Conservation (phyloP, 2,888 invertebrate genomes). For the Plebejus argus region DNA sequence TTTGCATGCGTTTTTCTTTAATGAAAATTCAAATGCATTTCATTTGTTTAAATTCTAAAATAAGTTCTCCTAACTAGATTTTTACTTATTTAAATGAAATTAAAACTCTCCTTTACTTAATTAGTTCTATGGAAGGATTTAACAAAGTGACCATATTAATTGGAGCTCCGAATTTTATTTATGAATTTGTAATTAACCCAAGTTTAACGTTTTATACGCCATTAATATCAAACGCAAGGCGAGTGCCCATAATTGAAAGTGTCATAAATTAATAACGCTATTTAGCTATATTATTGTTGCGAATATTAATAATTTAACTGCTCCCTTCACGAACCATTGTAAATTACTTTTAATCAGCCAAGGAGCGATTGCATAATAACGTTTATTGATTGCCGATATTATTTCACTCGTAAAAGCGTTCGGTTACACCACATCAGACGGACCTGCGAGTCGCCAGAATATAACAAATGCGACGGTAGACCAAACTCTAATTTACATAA, state of each 20-base stretch:
- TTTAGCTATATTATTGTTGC: background rate
- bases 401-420: background rate
- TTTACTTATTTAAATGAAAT: constrained; percentile 37
- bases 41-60: constrained; percentile 30
- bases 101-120: constrained; percentile 32
- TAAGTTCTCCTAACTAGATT: constrained; percentile 11
- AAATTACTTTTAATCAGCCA: background rate
- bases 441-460: background rate
- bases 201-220: background rate
- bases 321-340: background rate
- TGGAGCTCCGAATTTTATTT: background rate
- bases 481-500: constrained; percentile 37
- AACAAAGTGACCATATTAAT: constrained; percentile 1
- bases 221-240: constrained; percentile 17
- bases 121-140: background rate
- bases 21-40: constrained; percentile 53
- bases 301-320: background rate
- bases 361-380: background rate
- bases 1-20: constrained; percentile 53
- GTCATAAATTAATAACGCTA: constrained; percentile 21
- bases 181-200: constrained; percentile 1
- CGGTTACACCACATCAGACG: background rate
- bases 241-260: constrained; percentile 17
- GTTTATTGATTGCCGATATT: constrained; percentile 1
- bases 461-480: constrained; percentile 17